Evolutionary conservation across 2,888 invertebrate species (phyloP), one percentile per base, ranked within the genome.

Genomic region (Gnatocerus cornutus): DNA sequence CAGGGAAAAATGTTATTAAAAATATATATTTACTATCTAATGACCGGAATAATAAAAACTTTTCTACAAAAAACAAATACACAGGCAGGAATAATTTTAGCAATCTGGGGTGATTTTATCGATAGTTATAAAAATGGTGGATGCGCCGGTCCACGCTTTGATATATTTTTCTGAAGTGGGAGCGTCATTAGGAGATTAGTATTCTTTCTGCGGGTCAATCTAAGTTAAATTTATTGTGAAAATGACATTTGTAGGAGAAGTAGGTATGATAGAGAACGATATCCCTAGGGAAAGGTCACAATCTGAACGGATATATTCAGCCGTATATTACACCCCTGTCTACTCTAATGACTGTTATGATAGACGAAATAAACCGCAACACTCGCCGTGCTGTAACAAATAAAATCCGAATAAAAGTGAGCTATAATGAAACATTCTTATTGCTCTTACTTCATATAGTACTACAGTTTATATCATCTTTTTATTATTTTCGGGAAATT

Each of bases 301-400:
- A 73, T 76, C 71, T 68, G 67, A 75, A 75, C 74, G 75, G 75
- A 76, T 76, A 75, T 73, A 74, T 73, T 74, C 73, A 70, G 65
- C 69, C 74, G 72, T 75, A 76, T 75, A 75, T 76, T 71, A 75
- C 71, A 76, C 75, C 76, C 76, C 71, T 76, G 76, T 76, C 76
- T 73, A 68, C 71, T 73, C 70, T 75, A 74, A 76, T 75, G 74
- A 74, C 74, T 74, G 76, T 75, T 76, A 75, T 70, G 75, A 75
- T 75, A 75, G 71, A 71, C 72, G 70, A 74, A 75, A 74, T 74
- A 74, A 75, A 73, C 74, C 75, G 73, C 73, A 73, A 68, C 71
- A 71, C 64, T 70, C 68, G 52, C 68, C 59, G 52, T 55, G 52
- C 59, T 67, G 71, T 65, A 71, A 74, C 72, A 75, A 73, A 76